Evolutionary conservation across 2,797 vertebrate species (phyloP), one percentile per base, ranked within the genome.

Genomic region (Forpus xanthops): DNA sequence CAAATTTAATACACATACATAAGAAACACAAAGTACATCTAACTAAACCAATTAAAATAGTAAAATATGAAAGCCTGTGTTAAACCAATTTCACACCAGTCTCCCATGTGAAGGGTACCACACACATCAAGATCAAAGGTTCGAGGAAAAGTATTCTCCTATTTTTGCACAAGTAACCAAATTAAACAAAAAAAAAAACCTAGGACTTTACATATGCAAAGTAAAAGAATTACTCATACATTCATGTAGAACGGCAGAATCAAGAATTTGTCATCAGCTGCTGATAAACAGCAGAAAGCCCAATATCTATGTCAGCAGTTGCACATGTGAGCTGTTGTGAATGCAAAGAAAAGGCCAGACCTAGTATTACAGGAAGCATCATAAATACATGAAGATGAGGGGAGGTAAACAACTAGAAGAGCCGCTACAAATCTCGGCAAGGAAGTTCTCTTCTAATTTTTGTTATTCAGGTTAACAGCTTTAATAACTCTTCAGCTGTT

Each of bases 211-310:
- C 28, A 78, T 58, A 77, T 49, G 42, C 62, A 76, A 95, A 90
- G 66, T 58, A 56, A 56, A 87, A 89, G 15, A 81, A 89, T 68
- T 73, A 87, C 55, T 95, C 70, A 70, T 75, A 35, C 17, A 62
- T 56, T 62, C 53, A 84, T 8, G 27, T n/a, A 64, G 47, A 90
- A 90, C 18, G 47, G n/a, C 41, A 82, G 35, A n/a, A 55, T 70
- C 33, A 73, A 93, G 64, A 96, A 86, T 93, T 60, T 91, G 20
- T 86, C 66, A 87, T 66, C 85, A 96, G 53, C n/a, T 91, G 68
- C 82, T 83, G 68, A 94, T 27, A 83, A 95, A 87, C 2, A 92
- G 56, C 35, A 87, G 89, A 75, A 94, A 88, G 62, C 35, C 35
- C 25, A 2, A 0, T 49, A 76, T 47, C 65, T 83, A 17, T 76